Evolutionary conservation across 2,888 invertebrate species (phyloP), one percentile per base, ranked within the genome.

Genomic region (Ophion ellenae): DNA sequence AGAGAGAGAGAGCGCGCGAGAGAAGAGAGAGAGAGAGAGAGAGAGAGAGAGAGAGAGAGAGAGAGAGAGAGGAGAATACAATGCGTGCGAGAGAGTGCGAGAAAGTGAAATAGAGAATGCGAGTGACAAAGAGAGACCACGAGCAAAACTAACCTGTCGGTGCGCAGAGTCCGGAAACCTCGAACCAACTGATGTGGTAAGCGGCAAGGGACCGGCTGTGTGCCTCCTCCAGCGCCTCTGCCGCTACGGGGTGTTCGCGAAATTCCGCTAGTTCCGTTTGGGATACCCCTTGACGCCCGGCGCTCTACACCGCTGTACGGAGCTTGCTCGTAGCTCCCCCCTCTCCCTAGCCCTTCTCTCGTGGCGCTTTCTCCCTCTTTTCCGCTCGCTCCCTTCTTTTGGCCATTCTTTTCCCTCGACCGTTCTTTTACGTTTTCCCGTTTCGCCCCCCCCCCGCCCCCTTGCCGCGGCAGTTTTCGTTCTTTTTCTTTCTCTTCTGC

Each of bases 91-190:
- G 47, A 57, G 36, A 76, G 69, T 70, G 57, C 77, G 71, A 59
- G 57, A 79, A 2, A 79, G 63, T 40, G 45, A 64, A 24, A 74
- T n/a, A 64, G 79, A 70, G 17, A 75, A 53, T 59, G 17, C 40
- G 40, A 71, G n/a, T 1, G 10, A n/a, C 45, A 47, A 32, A 14
- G 53, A 73, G 76, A 73, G 73, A 67, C 40, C 17, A 66, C 40
- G 9, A 45, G 20, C 3, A 73, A 59, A 61, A 92, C 92, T 90
- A 90, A 92, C 91, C 92, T 91, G 91, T 89, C 89, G 84, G 91
- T 92, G 91, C 91, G 92, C 90, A 90, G 91, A 90, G 93, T 93
- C 92, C 93, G 92, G 92, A 93, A 93, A 92, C 92, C 91, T 90
- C 91, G 92, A 90, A 92, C 90, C 92, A 91, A 93, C 93, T 93